These are phyloP conservation scores for Ptychadena robeensis DNA, from an alignment of 2,797 vertebrate genomes.

Conservation along the genomic window DNA sequence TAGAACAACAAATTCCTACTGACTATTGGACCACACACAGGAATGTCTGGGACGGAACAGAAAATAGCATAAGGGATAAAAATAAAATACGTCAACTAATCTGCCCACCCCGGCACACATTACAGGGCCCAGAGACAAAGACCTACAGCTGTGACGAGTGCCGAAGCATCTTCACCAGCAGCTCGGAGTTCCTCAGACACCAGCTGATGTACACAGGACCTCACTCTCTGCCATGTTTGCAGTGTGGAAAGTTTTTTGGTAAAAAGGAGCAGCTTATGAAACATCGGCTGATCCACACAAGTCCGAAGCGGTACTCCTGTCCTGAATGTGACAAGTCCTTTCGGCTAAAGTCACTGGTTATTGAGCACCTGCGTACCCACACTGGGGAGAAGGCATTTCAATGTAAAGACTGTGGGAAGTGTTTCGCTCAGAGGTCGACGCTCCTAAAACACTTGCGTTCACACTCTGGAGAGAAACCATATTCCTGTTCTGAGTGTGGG, in stretches of 20 bases:
- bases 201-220: neutral
- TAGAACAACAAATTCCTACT: neutral
- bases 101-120: neutral
- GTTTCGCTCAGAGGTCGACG: neutral
- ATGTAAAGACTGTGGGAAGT: neutral
- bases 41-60: neutral
- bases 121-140: neutral
- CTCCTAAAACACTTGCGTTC: neutral
- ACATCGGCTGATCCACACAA: conserved; percentile 3
- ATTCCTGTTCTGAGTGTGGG: neutral
- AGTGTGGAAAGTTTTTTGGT: neutral
- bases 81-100: too few species aligned
- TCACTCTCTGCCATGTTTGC: neutral
- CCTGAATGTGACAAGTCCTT: conserved; percentile 73
- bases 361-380: conserved; percentile 66
- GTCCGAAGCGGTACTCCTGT: conserved; percentile 60
- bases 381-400: conserved; percentile 31
- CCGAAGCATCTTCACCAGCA: conserved; percentile 34
- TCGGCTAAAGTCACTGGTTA: conserved; percentile 64
- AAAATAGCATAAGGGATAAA: neutral
- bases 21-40: neutral
- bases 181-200: conserved; percentile 12
- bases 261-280: neutral
- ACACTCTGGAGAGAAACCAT: neutral
- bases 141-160: conserved; percentile 28